Evolutionary conservation across 2,797 vertebrate genomes (phyloP), one percentile per base, ranked within the genome.

Genomic region (Rhynchonycteris naso): DNA sequence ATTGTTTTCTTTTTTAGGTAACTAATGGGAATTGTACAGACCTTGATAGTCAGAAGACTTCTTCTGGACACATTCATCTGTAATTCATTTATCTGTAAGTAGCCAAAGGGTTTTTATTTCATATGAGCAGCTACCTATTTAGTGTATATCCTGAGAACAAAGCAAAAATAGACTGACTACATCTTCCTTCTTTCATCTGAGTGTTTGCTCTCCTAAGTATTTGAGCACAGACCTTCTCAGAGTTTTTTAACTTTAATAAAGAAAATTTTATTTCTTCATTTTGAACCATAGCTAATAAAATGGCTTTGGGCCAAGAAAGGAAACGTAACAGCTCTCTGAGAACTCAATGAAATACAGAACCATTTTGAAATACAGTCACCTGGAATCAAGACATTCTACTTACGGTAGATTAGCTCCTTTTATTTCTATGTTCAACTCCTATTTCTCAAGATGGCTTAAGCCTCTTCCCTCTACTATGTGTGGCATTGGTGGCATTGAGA

Each of bases 121-220:
- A 21, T 74, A 52, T 54, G 28, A 7, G 52, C 66, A 89, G 28
- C 71, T 72, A 58, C 19, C 56, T 35, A 54, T n/a, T 96, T 7
- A 0, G 28, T 43, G 66, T 68, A 76, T 69, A 83, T 26, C 24
- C 21, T 38, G 21, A 90, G 95, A 95, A 93, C 88, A 96, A 97
- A 97, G 92, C 43, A 81, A 89, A 96, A 94, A 56, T 66, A 21
- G 47, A 56, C 38, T 79, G 52, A 85, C 74, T 84, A 58, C 38
- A 58, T 82, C 88, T 94, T 38, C 81, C 56, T 93, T 63, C 95
- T 94, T 96, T 94, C 85, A 86, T 90, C 61, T 88, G 95, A 96
- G 15, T 88, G 22, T 74, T 61, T 79, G 50, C 78, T 88, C 38
- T 96, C 79, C 24, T 35, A 88, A 88, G 74, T 90, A 90, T 63